Conservation (phyloP, 2,113 vertebrate species). For the Spea bombifrons region DNA sequence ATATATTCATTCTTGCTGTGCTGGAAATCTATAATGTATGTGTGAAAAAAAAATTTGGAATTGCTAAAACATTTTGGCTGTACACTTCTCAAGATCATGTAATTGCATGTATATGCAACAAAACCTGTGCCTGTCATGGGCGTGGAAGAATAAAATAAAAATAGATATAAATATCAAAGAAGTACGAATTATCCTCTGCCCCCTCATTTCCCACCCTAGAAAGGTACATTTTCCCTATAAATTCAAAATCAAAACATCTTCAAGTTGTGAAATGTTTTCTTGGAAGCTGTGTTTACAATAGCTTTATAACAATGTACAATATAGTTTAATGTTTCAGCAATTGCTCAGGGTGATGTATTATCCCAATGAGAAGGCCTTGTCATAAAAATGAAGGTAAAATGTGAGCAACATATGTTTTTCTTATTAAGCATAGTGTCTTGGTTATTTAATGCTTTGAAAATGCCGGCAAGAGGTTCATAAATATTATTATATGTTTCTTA, state of each 20-base stretch:
- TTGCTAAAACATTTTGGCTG: conserved; percentile 31
- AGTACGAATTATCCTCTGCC: conserved; percentile 36
- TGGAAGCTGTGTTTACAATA: conserved; percentile 22
- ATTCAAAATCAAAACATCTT: conserved; percentile 19
- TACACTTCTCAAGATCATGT: conserved; percentile 27
- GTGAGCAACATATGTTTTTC: conserved; percentile 4
- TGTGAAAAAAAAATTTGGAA: conserved; percentile 27
- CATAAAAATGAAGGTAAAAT: conserved; percentile 16
- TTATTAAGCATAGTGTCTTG: conserved; percentile 19
- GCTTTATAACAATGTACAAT: conserved; percentile 5
- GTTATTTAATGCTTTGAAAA: too few species aligned
- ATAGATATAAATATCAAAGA: conserved; percentile 6
- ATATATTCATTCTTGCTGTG: background rate
- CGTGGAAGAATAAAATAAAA: conserved; percentile 32
- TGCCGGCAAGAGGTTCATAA: too few species aligned
- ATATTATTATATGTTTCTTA: too few species aligned
- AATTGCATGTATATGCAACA: conserved; percentile 39
- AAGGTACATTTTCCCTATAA: conserved; percentile 17
- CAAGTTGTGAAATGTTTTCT: conserved; percentile 23
- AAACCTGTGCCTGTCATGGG: conserved; percentile 31
- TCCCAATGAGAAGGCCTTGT: conserved; percentile 7
- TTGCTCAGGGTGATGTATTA: conserved; percentile 12
- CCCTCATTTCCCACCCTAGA: conserved; percentile 41
- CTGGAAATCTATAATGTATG: conserved; percentile 26
- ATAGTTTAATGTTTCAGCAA: conserved; percentile 6